These are phyloP conservation scores for Heliocidaris tuberculata DNA, from an alignment of 35 echinoderm and acorn worm genomes.

Conservation along the genomic window DNA sequence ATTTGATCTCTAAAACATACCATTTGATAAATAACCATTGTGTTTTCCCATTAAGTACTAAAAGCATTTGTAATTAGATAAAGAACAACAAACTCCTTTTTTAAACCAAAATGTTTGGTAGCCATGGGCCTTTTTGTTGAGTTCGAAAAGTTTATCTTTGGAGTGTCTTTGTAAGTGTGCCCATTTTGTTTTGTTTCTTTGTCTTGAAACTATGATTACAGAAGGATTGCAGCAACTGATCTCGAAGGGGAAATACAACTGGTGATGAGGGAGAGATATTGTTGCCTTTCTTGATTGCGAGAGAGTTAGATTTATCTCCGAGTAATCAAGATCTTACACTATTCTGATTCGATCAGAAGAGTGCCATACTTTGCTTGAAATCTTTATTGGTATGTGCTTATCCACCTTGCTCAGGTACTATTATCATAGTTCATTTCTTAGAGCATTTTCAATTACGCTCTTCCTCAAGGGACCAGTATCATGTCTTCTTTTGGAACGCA, in stretches of 20 bases:
- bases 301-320: neutral
- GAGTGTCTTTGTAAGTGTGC: no score
- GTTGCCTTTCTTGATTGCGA: neutral
- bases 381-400: neutral
- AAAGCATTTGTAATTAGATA: no score
- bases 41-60: no score
- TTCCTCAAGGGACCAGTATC: neutral
- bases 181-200: no score
- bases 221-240: neutral
- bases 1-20: no score
- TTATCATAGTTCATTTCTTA: conserved; percentile 19
- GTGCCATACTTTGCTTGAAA: neutral
- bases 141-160: no score
- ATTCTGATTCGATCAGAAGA: neutral
- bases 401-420: neutral
- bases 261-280: neutral
- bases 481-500: neutral
- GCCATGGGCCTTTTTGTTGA: no score
- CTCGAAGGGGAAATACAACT: neutral
- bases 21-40: no score
- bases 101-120: no score
- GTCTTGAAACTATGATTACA: no score
- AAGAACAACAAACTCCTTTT: no score
- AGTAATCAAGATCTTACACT: neutral
- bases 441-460: neutral